A percentile compares a stretch with the other conserved stretches of the same genome.
These are phyloP conservation scores for Neodon shergylaensis DNA, from an alignment of 2,113 vertebrate species.

Conservation along the genomic window DNA sequence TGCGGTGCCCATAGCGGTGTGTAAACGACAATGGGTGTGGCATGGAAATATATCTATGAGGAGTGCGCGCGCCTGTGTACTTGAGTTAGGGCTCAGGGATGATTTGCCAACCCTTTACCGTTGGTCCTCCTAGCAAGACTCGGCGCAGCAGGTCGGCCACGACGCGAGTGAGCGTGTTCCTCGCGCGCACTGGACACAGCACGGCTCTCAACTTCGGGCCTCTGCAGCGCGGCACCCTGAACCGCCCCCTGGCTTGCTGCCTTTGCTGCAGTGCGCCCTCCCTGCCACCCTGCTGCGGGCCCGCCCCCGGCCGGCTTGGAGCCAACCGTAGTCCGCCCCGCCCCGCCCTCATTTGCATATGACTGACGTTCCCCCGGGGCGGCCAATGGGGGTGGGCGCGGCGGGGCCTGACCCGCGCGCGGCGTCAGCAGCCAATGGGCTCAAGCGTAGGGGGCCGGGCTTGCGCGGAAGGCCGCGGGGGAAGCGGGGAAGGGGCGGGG, in stretches of 20 bases:
- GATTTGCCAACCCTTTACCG: background rate
- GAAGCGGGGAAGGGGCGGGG: slow-evolving; percentile 75
- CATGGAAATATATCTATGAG: background rate
- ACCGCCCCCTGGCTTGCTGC: slow-evolving; percentile 77
- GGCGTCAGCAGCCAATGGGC: slow-evolving; percentile 76
- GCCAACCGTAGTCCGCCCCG: slow-evolving; percentile 74
- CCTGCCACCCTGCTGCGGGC: slow-evolving; percentile 74
- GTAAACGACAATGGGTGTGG: slow-evolving; percentile 68
- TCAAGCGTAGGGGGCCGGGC: slow-evolving; percentile 72
- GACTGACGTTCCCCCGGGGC: slow-evolving; percentile 81
- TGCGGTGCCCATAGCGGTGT: slow-evolving; percentile 43
- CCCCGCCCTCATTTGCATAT: slow-evolving; percentile 80
- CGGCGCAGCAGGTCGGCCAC: background rate
- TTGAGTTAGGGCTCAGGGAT: background rate
- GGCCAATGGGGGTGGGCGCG: slow-evolving; percentile 80
- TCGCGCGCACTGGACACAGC: background rate
- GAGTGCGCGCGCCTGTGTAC: background rate
- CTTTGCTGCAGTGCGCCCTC: slow-evolving; percentile 82
- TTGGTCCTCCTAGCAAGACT: background rate
- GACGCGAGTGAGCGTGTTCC: slow-evolving; percentile 16
- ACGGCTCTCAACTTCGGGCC: slow-evolving; percentile 21
- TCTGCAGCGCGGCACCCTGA: slow-evolving; percentile 65
- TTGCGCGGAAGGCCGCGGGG: slow-evolving; percentile 83
- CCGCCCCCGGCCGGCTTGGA: slow-evolving; percentile 74
- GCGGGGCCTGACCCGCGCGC: slow-evolving; percentile 80